Percentiles rank a stretch among this genome's conserved stretches.
phyloP scores from a whole-genome alignment of 2,797 vertebrate species.

The Muscicapa striata region DNA sequence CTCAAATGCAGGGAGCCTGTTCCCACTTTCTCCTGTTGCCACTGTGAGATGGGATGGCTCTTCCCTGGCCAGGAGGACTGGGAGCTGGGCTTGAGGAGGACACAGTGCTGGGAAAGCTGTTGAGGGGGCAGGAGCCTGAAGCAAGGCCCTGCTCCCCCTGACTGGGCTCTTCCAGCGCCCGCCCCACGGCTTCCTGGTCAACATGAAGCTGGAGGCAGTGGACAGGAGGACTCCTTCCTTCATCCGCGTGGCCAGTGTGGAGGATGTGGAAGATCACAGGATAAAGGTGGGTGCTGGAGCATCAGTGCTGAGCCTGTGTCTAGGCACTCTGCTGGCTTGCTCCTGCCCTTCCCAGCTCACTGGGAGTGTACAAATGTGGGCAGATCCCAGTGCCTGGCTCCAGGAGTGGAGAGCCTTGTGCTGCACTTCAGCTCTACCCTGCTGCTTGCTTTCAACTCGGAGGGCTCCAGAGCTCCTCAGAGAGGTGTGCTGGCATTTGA shows the following conservation, averaged over 20 bases:
- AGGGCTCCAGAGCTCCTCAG: background rate
- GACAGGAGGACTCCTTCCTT: slow-evolving; percentile 92
- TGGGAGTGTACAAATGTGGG: background rate
- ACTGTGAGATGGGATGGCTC: background rate
- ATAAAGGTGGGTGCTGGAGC: slow-evolving; percentile 84
- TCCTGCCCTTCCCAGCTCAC: background rate
- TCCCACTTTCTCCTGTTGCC: background rate
- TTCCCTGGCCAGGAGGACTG: background rate
- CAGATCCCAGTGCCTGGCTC: background rate
- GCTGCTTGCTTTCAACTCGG: background rate
- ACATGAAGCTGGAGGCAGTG: slow-evolving; percentile 95
- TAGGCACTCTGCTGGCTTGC: background rate
- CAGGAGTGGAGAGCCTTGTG: background rate
- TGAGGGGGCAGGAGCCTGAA: accelerated
- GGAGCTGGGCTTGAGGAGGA: background rate
- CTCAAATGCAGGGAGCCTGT: background rate
- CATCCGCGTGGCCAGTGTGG: slow-evolving; percentile 91
- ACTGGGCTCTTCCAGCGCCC: slow-evolving; percentile 78
- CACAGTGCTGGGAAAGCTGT: background rate
- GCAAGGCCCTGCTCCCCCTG: background rate
- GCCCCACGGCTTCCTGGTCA: slow-evolving; percentile 89
- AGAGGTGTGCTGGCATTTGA: background rate
- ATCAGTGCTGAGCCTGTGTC: background rate
- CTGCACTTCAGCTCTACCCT: background rate
- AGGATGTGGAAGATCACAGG: slow-evolving; percentile 92